These are phyloP conservation scores for Pampus argenteus DNA, from an alignment of 2,797 vertebrate genomes.

Conservation along the genomic window DNA sequence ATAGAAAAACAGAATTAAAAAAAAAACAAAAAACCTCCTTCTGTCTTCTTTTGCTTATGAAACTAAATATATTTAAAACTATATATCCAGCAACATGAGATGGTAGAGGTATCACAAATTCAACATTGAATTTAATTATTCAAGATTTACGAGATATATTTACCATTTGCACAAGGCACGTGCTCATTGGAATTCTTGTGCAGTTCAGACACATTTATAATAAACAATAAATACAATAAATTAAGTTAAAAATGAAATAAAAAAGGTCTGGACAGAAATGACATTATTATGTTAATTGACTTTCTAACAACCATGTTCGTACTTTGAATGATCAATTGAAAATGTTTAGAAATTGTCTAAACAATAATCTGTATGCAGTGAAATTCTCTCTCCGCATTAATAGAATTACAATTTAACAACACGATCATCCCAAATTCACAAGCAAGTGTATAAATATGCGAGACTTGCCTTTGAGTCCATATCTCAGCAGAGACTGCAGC, in stretches of 20 bases:
- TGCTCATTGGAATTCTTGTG: too few relatives aligned
- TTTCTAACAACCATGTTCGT: background rate
- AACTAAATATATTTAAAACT: background rate
- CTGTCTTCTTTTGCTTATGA: background rate
- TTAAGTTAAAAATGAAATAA: too few relatives aligned
- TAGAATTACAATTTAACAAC: background rate
- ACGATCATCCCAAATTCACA: background rate
- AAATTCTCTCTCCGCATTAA: background rate
- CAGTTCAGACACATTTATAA: too few relatives aligned
- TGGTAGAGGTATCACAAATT: background rate
- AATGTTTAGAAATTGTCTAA: background rate
- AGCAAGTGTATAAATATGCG: background rate
- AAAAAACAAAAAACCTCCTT: background rate
- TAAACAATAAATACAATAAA: too few relatives aligned
- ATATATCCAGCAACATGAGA: background rate
- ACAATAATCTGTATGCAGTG: background rate
- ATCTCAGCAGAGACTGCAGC: background rate
- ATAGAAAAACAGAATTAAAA: background rate
- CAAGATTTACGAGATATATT: too few relatives aligned
- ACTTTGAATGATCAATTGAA: conserved; percentile 5
- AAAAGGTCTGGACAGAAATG: too few relatives aligned
- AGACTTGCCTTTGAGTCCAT: background rate
- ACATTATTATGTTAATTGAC: background rate
- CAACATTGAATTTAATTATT: background rate
- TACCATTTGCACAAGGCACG: too few relatives aligned